phyloP scores from a whole-genome alignment of 2,113 vertebrate genomes.

The Sisor rabdophorus region DNA sequence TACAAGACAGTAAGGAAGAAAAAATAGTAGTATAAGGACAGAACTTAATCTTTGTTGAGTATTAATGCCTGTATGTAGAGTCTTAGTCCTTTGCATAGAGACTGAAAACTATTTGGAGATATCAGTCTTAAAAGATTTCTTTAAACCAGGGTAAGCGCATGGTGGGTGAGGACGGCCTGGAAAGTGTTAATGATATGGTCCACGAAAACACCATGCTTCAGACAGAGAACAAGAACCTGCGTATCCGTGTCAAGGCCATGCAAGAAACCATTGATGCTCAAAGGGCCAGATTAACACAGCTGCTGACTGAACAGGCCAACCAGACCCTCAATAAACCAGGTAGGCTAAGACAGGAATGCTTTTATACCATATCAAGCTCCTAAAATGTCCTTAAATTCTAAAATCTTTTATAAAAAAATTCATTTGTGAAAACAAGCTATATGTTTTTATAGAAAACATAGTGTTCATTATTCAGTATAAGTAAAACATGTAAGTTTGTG shows the following conservation, averaged over 20 bases:
- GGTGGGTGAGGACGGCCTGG: slow-evolving; percentile 89
- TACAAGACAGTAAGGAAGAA: slow-evolving; percentile 84
- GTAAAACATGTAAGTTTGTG: too few species aligned
- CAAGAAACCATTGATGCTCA: slow-evolving; percentile 90
- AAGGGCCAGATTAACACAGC: slow-evolving; percentile 81
- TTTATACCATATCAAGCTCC: not conserved
- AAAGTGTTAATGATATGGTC: slow-evolving; percentile 95
- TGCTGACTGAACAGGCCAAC: slow-evolving; percentile 88
- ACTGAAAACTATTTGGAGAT: not conserved
- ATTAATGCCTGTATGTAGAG: too few species aligned
- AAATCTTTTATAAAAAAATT: too few species aligned
- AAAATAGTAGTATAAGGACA: not conserved
- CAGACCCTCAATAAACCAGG: slow-evolving; percentile 84
- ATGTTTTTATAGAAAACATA: too few species aligned
- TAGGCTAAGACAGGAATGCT: slow-evolving; percentile 48
- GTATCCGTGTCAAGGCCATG: slow-evolving; percentile 95
- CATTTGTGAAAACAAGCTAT: too few species aligned
- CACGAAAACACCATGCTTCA: slow-evolving; percentile 97
- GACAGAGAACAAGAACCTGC: slow-evolving; percentile 92
- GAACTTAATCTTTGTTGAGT: too few species aligned
- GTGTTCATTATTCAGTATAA: too few species aligned
- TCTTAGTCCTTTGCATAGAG: too few species aligned
- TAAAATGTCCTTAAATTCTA: too few species aligned
- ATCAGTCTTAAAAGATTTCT: not conserved
- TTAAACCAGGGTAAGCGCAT: slow-evolving; percentile 86